Evolutionary conservation across 1,140 invertebrate genomes (phyloP), one percentile per base, ranked within the genome.

Genomic region (Drosophila insularis): DNA sequence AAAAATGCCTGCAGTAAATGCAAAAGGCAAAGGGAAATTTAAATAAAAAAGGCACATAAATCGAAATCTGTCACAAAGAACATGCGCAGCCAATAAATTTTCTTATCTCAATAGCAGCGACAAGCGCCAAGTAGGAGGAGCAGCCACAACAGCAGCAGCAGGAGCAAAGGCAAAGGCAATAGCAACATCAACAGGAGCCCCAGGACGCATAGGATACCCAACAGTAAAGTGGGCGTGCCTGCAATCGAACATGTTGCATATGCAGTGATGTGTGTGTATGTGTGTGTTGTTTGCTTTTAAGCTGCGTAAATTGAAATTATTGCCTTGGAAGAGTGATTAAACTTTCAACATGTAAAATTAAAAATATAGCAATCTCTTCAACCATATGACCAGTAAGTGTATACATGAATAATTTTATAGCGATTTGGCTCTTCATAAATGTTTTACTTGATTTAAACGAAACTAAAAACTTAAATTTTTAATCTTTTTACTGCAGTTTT

Each of bases 11-110:
- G 61, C 61, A 68, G 17, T 64, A 65, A 61, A 63, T 50, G 60
- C 35, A 87, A 68, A 76, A 68, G 85, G 77, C 43, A 50, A 67
- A 72, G 66, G 39, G 65, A 64, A 89, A 87, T 87, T 87, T 89
- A 87, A 80, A 87, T 89, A 89, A 77, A 80, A 89, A 89, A 89
- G 73, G 84, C 84, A 89, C 84, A 89, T 89, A 89, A 89, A 89
- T 89, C 84, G 84, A 89, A 89, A 89, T 89, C 84, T 89, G 84
- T 89, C 84, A 89, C 85, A 89, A 89, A 89, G 85, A 89, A 89
- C 84, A 89, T 89, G 84, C 84, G 84, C 84, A 89, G 80, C 84
- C 84, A 89, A 89, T 89, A 89, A 89, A 89, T 89, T 89, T 89
- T 77, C 84, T 89, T 89, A 89, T 89, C 84, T 89, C 84, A 89